Percentiles rank a stretch among this genome's conserved stretches.
These are phyloP conservation scores for Steinernema carpocapsae DNA, from an alignment of 2,888 invertebrate genomes.

Conservation along the genomic window DNA sequence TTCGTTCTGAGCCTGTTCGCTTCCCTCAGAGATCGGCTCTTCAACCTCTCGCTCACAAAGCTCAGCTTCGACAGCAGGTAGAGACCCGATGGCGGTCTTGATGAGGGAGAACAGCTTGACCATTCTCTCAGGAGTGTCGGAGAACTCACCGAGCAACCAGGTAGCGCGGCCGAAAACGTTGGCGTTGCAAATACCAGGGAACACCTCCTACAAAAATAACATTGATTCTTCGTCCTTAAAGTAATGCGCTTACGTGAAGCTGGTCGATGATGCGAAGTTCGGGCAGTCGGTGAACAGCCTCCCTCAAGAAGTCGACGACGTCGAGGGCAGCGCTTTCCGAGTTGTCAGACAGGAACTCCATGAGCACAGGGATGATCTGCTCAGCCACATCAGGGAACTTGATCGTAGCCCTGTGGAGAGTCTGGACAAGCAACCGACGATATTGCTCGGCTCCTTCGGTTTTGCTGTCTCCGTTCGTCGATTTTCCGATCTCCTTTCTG, in stretches of 20 bases:
- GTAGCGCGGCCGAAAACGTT: conserved; percentile 90
- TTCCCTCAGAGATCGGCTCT: conserved; percentile 46
- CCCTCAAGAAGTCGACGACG: conserved; percentile 90
- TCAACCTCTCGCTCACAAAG: conserved; percentile 77
- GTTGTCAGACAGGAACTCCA: conserved; percentile 81
- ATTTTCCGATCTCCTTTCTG: conserved; percentile 68
- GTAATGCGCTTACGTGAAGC: conserved; percentile 51
- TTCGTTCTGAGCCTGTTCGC: conserved; percentile 28
- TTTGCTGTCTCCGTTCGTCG: conserved; percentile 51
- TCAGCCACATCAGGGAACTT: conserved; percentile 89
- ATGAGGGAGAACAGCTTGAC: conserved; percentile 60
- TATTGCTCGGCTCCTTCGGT: conserved; percentile 91
- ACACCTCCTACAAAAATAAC: conserved; percentile 77
- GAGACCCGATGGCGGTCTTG: conserved; percentile 69
- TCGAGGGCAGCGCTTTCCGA: conserved; percentile 85
- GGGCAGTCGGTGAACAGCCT: conserved; percentile 92
- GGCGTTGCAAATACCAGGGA: conserved; percentile 85
- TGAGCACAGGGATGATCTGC: conserved; percentile 86
- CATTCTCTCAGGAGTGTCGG: conserved; percentile 75
- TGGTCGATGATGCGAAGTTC: conserved; percentile 80
- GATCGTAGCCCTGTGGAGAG: conserved; percentile 77
- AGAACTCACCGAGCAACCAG: conserved; percentile 97
- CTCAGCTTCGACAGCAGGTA: conserved; percentile 76
- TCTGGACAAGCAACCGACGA: conserved; percentile 86
- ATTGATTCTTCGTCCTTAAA: background rate